Percentiles rank a stretch among this genome's conserved stretches.
These are phyloP conservation scores for Calvadosia cruxmelitensis DNA, from an alignment of 30 jellyfish, hydroid and myxozoan genomes.

Conservation along the genomic window DNA sequence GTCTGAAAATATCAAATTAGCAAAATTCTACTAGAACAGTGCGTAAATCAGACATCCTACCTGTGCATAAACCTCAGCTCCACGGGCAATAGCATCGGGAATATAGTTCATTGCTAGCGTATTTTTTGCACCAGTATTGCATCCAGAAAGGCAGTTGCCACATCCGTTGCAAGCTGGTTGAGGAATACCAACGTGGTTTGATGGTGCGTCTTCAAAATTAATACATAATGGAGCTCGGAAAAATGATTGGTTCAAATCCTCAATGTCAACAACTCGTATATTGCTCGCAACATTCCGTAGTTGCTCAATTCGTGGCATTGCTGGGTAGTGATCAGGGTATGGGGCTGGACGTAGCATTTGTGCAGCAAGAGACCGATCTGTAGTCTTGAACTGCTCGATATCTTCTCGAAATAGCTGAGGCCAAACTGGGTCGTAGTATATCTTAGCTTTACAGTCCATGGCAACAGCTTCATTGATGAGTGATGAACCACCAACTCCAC, in stretches of 20 bases:
- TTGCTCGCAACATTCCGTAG: constrained; percentile 56
- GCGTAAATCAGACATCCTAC: constrained; percentile 16
- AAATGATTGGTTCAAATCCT: constrained; percentile 78
- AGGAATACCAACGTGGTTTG: constrained; percentile 85
- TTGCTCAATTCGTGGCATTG: constrained; percentile 66
- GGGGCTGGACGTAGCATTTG: constrained; percentile 96
- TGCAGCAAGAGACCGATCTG: constrained; percentile 69
- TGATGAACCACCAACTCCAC: constrained; percentile 97
- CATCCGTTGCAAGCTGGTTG: constrained; percentile 98
- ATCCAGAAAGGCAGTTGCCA: constrained; percentile 96
- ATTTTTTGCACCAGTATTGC: constrained; percentile 93
- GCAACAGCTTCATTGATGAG: constrained; percentile 91
- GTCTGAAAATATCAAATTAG: no score
- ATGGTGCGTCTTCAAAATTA: constrained; percentile 82
- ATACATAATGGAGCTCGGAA: constrained; percentile 75
- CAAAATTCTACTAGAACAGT: neutral
- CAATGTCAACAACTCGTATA: constrained; percentile 65
- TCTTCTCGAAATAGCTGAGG: constrained; percentile 94
- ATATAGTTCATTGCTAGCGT: constrained; percentile 84
- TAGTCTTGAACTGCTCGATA: constrained; percentile 63
- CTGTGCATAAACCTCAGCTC: constrained; percentile 88
- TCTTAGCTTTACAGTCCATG: constrained; percentile 84
- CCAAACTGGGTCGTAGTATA: constrained; percentile 95
- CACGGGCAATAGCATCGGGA: constrained; percentile 86
- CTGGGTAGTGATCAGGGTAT: constrained; percentile 94